Evolutionary conservation across 2,888 invertebrate species (phyloP).

Genomic region (Melipona bicolor): DNA sequence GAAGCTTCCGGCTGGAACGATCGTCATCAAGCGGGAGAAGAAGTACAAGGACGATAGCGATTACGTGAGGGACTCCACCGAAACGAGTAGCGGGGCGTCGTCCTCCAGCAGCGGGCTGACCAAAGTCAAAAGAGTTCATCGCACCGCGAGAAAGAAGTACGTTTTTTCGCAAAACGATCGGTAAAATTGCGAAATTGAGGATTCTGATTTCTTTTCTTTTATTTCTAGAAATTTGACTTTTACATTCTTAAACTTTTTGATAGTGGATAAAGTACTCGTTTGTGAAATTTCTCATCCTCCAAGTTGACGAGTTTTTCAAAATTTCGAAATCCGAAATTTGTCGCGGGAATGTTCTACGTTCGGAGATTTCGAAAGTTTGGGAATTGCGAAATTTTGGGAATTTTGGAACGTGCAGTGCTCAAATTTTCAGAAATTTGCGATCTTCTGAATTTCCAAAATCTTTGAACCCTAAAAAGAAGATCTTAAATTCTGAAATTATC

Average conservation of each 20-base stretch:
- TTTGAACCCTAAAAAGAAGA: too few species aligned
- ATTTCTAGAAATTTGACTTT: not conserved
- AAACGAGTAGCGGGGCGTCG: slow-evolving; percentile 64
- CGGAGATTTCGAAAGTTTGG: too few species aligned
- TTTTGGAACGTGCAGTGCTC: too few species aligned
- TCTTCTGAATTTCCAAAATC: not conserved
- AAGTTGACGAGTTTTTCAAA: too few species aligned
- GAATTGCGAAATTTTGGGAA: too few species aligned
- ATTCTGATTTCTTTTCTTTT: not conserved
- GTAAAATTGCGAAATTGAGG: not conserved
- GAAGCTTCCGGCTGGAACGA: slow-evolving; percentile 72
- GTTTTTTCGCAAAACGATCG: not conserved
- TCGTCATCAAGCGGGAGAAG: slow-evolving; percentile 70
- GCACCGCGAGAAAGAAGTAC: slow-evolving; percentile 71
- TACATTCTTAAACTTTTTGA: not conserved
- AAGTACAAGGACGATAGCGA: slow-evolving; percentile 69
- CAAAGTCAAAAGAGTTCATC: slow-evolving; percentile 67
- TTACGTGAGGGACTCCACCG: slow-evolving; percentile 65
- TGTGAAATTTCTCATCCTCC: too few species aligned
- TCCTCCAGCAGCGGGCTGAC: slow-evolving; percentile 55
- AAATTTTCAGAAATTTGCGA: not conserved
- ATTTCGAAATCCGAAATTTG: too few species aligned
- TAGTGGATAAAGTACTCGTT: not conserved
- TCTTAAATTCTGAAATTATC: not conserved
- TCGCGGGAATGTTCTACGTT: too few species aligned